These are phyloP conservation scores for Limnothrissa miodon DNA, from an alignment of 2,113 vertebrate species.

Conservation along the genomic window DNA sequence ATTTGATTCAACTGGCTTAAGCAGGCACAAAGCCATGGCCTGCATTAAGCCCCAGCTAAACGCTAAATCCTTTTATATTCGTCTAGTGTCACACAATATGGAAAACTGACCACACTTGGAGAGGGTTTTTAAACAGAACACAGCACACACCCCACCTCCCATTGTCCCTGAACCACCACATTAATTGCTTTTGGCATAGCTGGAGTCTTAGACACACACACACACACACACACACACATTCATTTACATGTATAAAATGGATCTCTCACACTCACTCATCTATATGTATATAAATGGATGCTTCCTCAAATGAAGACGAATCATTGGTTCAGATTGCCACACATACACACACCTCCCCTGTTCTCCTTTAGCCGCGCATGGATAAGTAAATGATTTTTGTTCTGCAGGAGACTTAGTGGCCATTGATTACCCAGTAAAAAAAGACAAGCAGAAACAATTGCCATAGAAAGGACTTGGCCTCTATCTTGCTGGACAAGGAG, in stretches of 20 bases:
- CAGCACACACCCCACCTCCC: constrained; percentile 15
- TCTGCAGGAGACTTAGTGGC: constrained; percentile 52
- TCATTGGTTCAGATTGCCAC: neutral
- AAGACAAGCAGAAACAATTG: constrained; percentile 44
- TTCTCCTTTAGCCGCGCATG: constrained; percentile 5
- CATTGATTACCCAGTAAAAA: constrained; percentile 56
- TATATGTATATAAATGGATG: neutral
- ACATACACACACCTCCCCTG: constrained; percentile 35
- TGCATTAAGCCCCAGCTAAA: constrained; percentile 74
- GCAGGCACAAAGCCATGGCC: constrained; percentile 66
- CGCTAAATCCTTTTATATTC: constrained; percentile 76
- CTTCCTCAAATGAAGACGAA: neutral
- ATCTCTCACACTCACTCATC: neutral
- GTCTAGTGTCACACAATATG: constrained; percentile 76
- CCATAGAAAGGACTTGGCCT: constrained; percentile 45
- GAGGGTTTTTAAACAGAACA: constrained; percentile 62
- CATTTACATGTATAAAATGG: neutral
- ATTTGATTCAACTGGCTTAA: constrained; percentile 71
- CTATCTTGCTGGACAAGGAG: constrained; percentile 35
- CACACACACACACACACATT: neutral
- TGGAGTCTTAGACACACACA: constrained; percentile 40
- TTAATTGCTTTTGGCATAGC: constrained; percentile 56
- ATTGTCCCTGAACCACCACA: constrained; percentile 44
- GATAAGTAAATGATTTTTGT: constrained; percentile 4
- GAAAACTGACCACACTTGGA: constrained; percentile 73